A percentile compares a stretch with the other conserved stretches of the same genome.
These are phyloP conservation scores for Lamellibrachia columna DNA, from an alignment of 2,888 invertebrate species.

Conservation along the genomic window DNA sequence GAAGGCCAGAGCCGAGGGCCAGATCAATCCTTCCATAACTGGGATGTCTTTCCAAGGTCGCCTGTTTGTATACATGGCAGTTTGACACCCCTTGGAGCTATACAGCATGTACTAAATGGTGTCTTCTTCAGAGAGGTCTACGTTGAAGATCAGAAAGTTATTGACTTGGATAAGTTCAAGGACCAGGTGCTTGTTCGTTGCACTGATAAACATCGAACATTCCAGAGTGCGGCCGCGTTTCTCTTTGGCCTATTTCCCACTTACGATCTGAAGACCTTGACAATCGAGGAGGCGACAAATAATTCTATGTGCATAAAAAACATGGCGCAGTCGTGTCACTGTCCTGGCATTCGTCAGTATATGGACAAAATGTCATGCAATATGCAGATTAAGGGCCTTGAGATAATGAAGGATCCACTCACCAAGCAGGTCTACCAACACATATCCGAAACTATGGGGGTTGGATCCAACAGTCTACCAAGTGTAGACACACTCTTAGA, in stretches of 20 bases:
- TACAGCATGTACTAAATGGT: constrained; percentile 85
- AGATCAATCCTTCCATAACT: constrained; percentile 46
- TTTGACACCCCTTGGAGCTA: constrained; percentile 81
- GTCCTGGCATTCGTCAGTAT: constrained; percentile 75
- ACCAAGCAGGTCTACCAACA: constrained; percentile 66
- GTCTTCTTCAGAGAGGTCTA: constrained; percentile 69
- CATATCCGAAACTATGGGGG: constrained; percentile 79
- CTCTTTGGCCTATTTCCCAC: constrained; percentile 56
- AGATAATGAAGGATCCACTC: background rate
- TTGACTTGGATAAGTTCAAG: constrained; percentile 54
- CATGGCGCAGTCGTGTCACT: constrained; percentile 73
- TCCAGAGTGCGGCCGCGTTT: constrained; percentile 87
- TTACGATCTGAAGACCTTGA: background rate
- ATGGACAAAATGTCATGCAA: constrained; percentile 44
- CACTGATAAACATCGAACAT: constrained; percentile 85
- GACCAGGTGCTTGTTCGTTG: constrained; percentile 74
- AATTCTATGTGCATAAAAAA: constrained; percentile 36
- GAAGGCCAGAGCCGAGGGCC: constrained; percentile 54
- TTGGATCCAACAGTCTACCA: constrained; percentile 73
- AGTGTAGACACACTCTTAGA: constrained; percentile 79
- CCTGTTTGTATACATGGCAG: constrained; percentile 81
- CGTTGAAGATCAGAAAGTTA: constrained; percentile 53
- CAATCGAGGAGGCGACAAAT: constrained; percentile 30
- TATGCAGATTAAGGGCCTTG: constrained; percentile 29
- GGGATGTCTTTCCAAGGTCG: constrained; percentile 53